Evolutionary conservation across 2,888 invertebrate genomes (phyloP), one percentile per base, ranked within the genome.

Genomic region (Xiphydria camelus): DNA sequence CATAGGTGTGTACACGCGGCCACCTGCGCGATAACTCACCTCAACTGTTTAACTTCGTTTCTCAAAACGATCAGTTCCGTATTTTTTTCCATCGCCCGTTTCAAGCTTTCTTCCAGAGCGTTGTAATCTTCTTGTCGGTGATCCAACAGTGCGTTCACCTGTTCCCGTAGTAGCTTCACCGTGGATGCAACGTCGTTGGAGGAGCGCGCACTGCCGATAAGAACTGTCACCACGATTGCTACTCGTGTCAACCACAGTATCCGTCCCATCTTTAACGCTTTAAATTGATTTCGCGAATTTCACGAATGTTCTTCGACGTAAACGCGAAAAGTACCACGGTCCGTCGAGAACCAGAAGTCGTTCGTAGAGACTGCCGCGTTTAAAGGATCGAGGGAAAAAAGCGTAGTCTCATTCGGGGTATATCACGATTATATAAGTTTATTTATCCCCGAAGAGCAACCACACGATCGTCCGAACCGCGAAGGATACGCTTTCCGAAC

Each of bases 121-220:
- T 77, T 73, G 59, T 81, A 76, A 67, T 82, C 82, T 59, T 81
- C 79, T 46, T 78, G 76, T 26, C 82, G 70, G 53, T 78, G 75
- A 49, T 80, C 78, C 51, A 81, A 59, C 10, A 82, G 68, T 18
- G 77, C 78, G 45, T 72, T 77, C 68, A 82, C 79, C 73, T 82
- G 81, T 63, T 79, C 80, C 54, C 77, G 77, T 26, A 82, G 66
- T 49, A 80, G 69, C 57, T 75, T 74, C 56, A 82, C 72, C 53
- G 79, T 76, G 51, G 73, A 75, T 21, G 72, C 67, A 26, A 78
- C 61, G 45, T 77, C 72, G 48, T 67, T 54, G 17, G 39, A 23
- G 21, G 33, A 34, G 14, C 35, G 33, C 17, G 42, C 49, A 25
- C 33, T 48, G 39, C 37, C 43, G 14, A 32, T 44, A n/a, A 31